Evolutionary conservation across 2,113 vertebrate species (phyloP).

Genomic region (Elephantulus edwardii): DNA sequence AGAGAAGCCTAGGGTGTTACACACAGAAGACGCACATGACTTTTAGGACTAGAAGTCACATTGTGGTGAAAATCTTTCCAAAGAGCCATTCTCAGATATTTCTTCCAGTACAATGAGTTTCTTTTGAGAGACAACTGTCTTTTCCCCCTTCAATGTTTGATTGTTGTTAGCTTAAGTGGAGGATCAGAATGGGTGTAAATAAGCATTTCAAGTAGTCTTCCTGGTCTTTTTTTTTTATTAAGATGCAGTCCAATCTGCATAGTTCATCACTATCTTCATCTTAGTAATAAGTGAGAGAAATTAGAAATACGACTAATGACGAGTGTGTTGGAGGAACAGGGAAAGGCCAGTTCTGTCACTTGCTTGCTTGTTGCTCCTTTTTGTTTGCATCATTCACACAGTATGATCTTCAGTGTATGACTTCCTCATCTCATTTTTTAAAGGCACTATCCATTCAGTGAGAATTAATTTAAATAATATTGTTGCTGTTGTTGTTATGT

Average conservation of each 20-base stretch:
- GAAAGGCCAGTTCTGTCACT: neutral
- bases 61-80: neutral
- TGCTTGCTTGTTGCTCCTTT: neutral
- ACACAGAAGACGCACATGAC: neutral
- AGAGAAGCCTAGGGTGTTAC: neutral
- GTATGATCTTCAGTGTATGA: neutral
- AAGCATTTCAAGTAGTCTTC: neutral
- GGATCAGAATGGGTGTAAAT: neutral
- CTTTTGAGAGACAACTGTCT: neutral
- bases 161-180: neutral
- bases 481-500: too few relatives aligned
- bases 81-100: neutral
- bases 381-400: neutral
- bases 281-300: too few relatives aligned
- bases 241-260: neutral
- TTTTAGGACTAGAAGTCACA: conserved; percentile 15
- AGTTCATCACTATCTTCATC: neutral
- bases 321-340: neutral
- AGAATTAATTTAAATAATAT: conserved; percentile 13
- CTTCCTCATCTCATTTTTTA: conserved; percentile 46
- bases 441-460: conserved; percentile 7
- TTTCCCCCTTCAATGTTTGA: neutral
- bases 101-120: neutral
- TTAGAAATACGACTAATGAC: neutral
- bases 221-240: neutral